Evolutionary conservation across 2,888 invertebrate species (phyloP), one percentile per base, ranked within the genome.

Genomic region (Drosophila fungiperda): DNA sequence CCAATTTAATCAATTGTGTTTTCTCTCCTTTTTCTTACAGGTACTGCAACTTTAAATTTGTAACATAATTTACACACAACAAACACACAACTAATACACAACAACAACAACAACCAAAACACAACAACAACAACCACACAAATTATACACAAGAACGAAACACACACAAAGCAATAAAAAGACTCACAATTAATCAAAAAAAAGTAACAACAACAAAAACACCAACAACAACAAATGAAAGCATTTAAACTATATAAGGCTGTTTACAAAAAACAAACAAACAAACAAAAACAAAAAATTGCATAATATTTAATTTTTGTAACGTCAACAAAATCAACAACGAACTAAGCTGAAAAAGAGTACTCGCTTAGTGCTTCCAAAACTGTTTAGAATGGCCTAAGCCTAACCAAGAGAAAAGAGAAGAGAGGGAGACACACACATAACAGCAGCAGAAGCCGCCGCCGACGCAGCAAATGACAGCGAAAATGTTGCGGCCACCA

Each of bases 41-140:
- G 85, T 85, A 85, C 82, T 82, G 40, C 87, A 84, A 84, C 75
- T 78, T 82, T 63, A 75, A 65, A 68, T 73, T 76, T 71, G 38
- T 59, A 32, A 79, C 45, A 70, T 64, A 61, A 61, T 26, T 55
- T 60, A 53, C 57, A 64, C 54, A 49, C 48, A 52, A 52, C 33
- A 52, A 52, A 12, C 9, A 67, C 48, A 54, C 38, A 33, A 48
- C 12, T 48, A 23, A 23, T 20, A 66, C 52, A 69, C 64, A 57
- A 45, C 12, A 36, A 42, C 40, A 50, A 6, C 50, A 63, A 73
- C 40, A 26, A 50, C 11, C 50, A n/a, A 23, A 26, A 66, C 54
- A 69, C 64, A 57, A 45, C 12, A 36, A 42, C 52, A 52, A 6
- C 50, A 64, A 73, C 20, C 7, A 45, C 15, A 45, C 45, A 45